Percentiles rank a stretch among this genome's conserved stretches.
Evolutionary conservation across 1,140 invertebrate genomes (phyloP).

Genomic region (Popillia japonica): DNA sequence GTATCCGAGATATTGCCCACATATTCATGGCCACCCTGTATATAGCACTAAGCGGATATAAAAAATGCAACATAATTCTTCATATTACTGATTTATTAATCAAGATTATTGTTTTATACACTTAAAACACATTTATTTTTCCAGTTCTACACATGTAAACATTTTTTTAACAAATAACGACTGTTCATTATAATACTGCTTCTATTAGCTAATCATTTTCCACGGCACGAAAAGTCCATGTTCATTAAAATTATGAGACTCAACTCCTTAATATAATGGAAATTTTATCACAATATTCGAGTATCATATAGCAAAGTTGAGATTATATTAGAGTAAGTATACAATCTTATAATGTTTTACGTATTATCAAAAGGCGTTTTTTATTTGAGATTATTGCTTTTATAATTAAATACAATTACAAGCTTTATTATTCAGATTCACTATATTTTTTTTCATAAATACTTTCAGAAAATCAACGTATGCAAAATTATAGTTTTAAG

Average conservation of each 20-base stretch:
- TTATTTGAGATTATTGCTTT: constrained; percentile 25
- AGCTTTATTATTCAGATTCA: background rate
- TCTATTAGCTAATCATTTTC: background rate
- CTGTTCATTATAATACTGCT: constrained; percentile 20
- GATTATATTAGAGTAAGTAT: constrained; percentile 38
- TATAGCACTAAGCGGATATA: no score
- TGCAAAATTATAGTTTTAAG: background rate
- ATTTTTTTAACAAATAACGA: constrained; percentile 4
- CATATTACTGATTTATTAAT: constrained; percentile 15
- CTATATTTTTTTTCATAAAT: background rate
- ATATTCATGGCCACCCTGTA: no score
- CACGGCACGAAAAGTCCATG: background rate
- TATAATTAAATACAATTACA: background rate
- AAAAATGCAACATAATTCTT: background rate
- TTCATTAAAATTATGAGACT: background rate
- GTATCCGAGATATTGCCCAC: no score
- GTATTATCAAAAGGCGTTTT: constrained; percentile 17
- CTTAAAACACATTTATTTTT: constrained; percentile 22
- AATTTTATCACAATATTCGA: constrained; percentile 55
- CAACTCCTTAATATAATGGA: constrained; percentile 31
- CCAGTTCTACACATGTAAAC: constrained; percentile 6
- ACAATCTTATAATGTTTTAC: constrained; percentile 20
- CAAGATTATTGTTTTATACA: constrained; percentile 33
- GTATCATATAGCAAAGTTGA: constrained; percentile 46
- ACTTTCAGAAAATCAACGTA: background rate